phyloP scores from a whole-genome alignment of 2,888 invertebrate species.

The Bembecia ichneumoniformis region DNA sequence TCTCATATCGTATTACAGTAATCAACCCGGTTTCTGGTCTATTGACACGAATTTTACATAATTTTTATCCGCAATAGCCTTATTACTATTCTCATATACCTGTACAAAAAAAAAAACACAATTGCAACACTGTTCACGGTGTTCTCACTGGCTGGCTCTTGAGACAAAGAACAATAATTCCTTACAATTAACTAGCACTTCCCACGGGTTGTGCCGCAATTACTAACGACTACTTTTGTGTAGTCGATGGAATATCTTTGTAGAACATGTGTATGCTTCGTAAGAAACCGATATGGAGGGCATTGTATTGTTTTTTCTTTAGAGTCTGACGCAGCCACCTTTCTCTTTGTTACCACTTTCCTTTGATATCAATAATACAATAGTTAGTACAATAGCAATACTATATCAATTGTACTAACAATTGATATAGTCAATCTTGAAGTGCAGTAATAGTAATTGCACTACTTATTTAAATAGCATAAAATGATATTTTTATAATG shows the following conservation, averaged over 20 bases:
- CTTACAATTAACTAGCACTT: conserved; percentile 38
- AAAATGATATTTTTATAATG: too few species aligned
- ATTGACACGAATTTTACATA: background rate
- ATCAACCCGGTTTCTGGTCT: background rate
- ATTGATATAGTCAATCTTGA: too few species aligned
- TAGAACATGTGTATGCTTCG: background rate
- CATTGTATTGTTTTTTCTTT: background rate
- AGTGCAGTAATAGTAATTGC: too few species aligned
- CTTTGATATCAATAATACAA: background rate
- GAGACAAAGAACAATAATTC: conserved; percentile 41
- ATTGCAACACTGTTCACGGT: background rate
- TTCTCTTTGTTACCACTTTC: background rate
- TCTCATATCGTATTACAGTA: background rate
- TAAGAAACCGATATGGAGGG: background rate
- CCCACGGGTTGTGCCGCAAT: conserved; percentile 39
- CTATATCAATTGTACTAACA: background rate
- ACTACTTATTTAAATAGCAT: too few species aligned
- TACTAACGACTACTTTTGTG: conserved; percentile 30
- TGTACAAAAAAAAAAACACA: background rate
- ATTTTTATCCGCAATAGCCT: background rate
- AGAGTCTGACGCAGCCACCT: background rate
- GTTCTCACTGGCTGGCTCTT: conserved; percentile 27
- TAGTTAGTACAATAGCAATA: too few species aligned
- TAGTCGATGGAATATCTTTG: background rate
- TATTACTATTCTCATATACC: background rate